phyloP scores from a whole-genome alignment of 2,888 invertebrate genomes.

The Pollenia angustigena region DNA sequence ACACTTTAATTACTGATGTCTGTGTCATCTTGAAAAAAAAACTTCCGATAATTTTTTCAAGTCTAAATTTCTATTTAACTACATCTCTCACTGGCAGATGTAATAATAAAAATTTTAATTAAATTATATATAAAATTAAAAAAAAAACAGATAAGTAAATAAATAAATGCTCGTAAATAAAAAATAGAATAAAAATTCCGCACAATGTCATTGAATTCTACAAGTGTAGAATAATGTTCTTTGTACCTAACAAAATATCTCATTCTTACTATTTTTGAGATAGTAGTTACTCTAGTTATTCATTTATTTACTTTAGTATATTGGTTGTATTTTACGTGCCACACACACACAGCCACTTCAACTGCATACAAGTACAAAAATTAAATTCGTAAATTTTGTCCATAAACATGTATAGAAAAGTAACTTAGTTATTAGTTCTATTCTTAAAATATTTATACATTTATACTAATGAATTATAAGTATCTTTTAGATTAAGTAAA shows the following conservation, averaged over 20 bases:
- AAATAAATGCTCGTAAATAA: neutral
- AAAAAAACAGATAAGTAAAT: constrained; percentile 4
- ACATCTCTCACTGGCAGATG: too few relatives aligned
- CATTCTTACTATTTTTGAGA: neutral
- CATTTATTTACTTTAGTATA: neutral
- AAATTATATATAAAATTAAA: constrained; percentile 10
- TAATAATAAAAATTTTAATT: neutral
- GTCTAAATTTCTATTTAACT: too few relatives aligned
- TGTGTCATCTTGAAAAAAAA: too few relatives aligned
- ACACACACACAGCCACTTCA: neutral
- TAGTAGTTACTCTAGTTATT: neutral
- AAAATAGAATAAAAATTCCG: constrained; percentile 18
- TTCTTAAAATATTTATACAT: constrained; percentile 41
- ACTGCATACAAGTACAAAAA: neutral
- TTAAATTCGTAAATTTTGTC: constrained; percentile 4
- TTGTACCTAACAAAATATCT: neutral
- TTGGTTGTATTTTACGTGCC: neutral
- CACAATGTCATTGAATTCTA: constrained; percentile 38
- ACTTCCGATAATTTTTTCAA: too few relatives aligned
- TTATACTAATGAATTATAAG: constrained; percentile 64
- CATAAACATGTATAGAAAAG: constrained; percentile 1
- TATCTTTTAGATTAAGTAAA: constrained; percentile 66
- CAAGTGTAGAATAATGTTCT: neutral
- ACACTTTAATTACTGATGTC: too few relatives aligned
- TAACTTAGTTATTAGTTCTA: constrained; percentile 37